A percentile compares a stretch with the other conserved stretches of the same genome.
phyloP scores from a whole-genome alignment of 2,888 invertebrate species.

The Hemistola chrysoprasaria region DNA sequence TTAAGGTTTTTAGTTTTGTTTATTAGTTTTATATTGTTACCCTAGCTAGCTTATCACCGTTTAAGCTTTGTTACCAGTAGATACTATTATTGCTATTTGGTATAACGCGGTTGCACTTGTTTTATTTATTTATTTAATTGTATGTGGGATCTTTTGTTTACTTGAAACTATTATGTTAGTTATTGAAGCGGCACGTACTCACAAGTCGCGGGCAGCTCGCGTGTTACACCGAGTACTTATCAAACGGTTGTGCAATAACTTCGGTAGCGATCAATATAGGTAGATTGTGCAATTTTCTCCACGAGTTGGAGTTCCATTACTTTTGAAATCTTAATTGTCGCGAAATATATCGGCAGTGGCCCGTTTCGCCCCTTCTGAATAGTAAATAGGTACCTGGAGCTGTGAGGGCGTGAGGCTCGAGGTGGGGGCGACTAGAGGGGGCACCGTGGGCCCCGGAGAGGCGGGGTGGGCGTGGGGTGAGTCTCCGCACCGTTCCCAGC shows the following conservation, averaged over 20 bases:
- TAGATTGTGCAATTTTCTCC: constrained; percentile 57
- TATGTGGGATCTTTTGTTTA: constrained; percentile 19
- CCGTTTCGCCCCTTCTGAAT: constrained; percentile 75
- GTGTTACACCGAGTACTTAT: constrained; percentile 47
- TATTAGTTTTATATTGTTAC: constrained; percentile 50
- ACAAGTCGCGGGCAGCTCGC: constrained; percentile 38
- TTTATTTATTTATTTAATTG: constrained; percentile 23
- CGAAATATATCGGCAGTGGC: constrained; percentile 74
- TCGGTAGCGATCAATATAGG: constrained; percentile 43
- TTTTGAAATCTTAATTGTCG: constrained; percentile 77
- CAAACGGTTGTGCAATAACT: constrained; percentile 48
- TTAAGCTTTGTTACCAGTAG: constrained; percentile 70
- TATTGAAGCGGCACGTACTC: constrained; percentile 30
- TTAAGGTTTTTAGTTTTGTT: constrained; percentile 50
- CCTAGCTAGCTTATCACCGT: constrained; percentile 62
- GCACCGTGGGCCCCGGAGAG: constrained; percentile 26
- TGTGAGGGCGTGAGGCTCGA: constrained; percentile 34
- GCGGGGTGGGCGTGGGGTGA: constrained; percentile 36
- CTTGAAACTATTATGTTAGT: constrained; percentile 21
- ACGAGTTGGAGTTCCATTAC: constrained; percentile 56
- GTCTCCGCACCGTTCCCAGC: constrained; percentile 75
- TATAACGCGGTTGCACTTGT: constrained; percentile 18
- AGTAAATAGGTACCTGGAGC: constrained; percentile 69
- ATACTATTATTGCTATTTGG: constrained; percentile 36
- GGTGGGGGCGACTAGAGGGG: constrained; percentile 28